Evolutionary conservation across 2,113 vertebrate genomes (phyloP).

Genomic region (Chaetodon auriga): DNA sequence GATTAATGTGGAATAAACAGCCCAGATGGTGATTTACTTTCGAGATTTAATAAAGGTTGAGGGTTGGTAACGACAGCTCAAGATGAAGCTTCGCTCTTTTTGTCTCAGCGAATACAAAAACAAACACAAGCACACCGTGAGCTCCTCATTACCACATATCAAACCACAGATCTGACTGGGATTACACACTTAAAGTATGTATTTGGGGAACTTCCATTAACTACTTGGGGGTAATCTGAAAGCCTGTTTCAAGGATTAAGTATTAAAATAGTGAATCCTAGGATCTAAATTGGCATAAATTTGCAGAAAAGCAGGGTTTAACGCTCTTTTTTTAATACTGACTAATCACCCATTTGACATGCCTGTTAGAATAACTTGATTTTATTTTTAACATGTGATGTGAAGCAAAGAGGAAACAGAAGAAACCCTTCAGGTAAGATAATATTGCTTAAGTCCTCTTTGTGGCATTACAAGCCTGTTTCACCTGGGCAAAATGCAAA

Average conservation of each 20-base stretch:
- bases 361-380: neutral
- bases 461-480: neutral
- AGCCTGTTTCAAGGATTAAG: constrained; percentile 31
- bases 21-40: neutral
- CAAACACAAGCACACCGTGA: constrained; percentile 4
- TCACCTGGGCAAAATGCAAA: neutral
- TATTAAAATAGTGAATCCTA: neutral
- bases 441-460: too few species aligned
- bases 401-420: neutral
- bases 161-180: constrained; percentile 28
- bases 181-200: constrained; percentile 1
- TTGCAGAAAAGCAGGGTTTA: constrained; percentile 9
- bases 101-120: constrained; percentile 18
- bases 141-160: constrained; percentile 42
- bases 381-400: neutral
- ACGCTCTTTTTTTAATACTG: neutral
- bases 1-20: neutral
- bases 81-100: neutral
- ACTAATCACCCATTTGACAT: neutral
- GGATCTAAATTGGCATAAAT: constrained; percentile 28
- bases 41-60: constrained; percentile 10
- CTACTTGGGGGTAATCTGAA: constrained; percentile 8
- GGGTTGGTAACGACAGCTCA: neutral
- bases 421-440: neutral
- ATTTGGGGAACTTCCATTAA: neutral